Evolutionary conservation across 2,888 invertebrate species (phyloP).

Genomic region (Marronus borbonicus): DNA sequence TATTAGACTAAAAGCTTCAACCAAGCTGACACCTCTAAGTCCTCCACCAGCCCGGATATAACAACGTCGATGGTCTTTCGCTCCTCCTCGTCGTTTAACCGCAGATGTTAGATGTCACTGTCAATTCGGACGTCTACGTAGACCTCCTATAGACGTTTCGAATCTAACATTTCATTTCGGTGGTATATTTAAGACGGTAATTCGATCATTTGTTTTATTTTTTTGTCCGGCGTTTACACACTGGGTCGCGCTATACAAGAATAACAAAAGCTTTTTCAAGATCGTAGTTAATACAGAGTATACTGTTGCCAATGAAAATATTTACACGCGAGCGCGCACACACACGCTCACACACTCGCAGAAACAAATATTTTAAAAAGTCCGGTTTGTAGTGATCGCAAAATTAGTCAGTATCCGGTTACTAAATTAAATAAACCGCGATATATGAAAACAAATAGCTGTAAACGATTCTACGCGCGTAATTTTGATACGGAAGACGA

Average conservation of each 20-base stretch:
- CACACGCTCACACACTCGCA: too few species aligned
- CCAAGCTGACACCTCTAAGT: not conserved
- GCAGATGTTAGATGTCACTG: slow-evolving; percentile 58
- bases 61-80: slow-evolving; percentile 2
- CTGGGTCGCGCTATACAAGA: slow-evolving; percentile 33
- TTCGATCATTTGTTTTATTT: slow-evolving; percentile 57
- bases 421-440: not conserved
- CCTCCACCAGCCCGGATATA: slow-evolving; percentile 29
- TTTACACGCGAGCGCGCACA: not conserved
- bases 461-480: not conserved
- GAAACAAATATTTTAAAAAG: slow-evolving; percentile 34
- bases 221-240: slow-evolving; percentile 42
- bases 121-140: slow-evolving; percentile 57
- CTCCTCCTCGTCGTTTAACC: slow-evolving; percentile 24
- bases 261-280: slow-evolving; percentile 21
- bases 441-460: not conserved
- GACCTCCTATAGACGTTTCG: slow-evolving; percentile 57
- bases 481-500: not conserved
- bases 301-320: slow-evolving; percentile 22
- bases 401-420: slow-evolving; percentile 5
- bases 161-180: slow-evolving; percentile 55
- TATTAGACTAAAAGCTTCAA: slow-evolving; percentile 15
- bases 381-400: not conserved
- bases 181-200: slow-evolving; percentile 56
- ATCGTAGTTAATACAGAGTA: slow-evolving; percentile 32